phyloP scores from a whole-genome alignment of 2,888 invertebrate species.

The Leptinotarsa haldemani region DNA sequence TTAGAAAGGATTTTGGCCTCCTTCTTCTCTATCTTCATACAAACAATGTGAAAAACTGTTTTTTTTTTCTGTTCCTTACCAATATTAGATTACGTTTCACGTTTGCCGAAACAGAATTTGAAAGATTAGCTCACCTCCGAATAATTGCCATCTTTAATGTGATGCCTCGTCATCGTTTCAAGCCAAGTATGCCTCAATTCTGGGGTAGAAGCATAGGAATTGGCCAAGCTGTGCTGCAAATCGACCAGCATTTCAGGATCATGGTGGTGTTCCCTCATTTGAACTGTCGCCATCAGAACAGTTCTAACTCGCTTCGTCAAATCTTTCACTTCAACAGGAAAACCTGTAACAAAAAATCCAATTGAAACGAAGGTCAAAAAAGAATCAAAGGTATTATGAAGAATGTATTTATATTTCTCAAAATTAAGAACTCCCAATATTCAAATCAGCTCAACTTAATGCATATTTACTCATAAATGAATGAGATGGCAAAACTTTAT shows the following conservation, averaged over 20 bases:
- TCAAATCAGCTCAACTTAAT: no score
- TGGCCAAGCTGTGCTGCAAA: conserved; percentile 90
- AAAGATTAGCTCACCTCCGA: conserved; percentile 77
- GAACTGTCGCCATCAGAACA: conserved; percentile 93
- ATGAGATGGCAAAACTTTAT: no score
- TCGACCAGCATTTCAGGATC: conserved; percentile 94
- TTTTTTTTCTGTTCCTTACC: no score
- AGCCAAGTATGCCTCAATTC: conserved; percentile 95
- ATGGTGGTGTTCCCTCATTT: conserved; percentile 89
- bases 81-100: not conserved
- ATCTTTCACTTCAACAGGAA: conserved; percentile 92
- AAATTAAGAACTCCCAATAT: no score
- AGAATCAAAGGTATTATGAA: no score
- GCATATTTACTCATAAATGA: no score
- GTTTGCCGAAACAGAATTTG: not conserved
- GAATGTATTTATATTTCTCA: no score
- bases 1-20: no score
- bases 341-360: conserved; percentile 67
- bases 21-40: no score
- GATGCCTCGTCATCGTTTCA: conserved; percentile 92
- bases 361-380: no score
- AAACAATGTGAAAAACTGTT: no score
- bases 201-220: conserved; percentile 94
- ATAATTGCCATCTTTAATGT: conserved; percentile 83
- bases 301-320: conserved; percentile 92